These are phyloP conservation scores for Lepidurus apus DNA, from an alignment of 1,140 invertebrate species.

Conservation along the genomic window DNA sequence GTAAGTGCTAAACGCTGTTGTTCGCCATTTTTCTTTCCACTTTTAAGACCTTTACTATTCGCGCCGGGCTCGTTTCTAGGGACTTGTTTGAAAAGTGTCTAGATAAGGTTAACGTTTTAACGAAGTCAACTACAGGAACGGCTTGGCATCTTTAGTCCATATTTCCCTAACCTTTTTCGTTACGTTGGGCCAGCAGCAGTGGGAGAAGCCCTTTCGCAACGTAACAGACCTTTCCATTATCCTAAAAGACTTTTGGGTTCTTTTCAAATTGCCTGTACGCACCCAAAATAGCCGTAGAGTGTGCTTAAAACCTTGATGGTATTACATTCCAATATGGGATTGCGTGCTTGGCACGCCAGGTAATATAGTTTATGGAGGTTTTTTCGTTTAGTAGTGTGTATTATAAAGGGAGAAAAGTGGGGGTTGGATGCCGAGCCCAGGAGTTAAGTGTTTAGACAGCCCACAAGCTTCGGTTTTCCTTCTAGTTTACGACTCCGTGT, in stretches of 20 bases:
- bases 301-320: background rate
- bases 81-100: background rate
- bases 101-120: background rate
- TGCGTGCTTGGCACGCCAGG: slow-evolving; percentile 6
- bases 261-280: background rate
- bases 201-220: background rate
- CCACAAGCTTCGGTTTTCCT: slow-evolving; percentile 14
- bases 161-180: background rate
- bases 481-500: slow-evolving; percentile 14
- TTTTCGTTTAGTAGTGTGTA: background rate
- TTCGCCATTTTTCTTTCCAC: background rate
- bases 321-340: slow-evolving; percentile 20
- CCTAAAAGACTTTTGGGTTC: slow-evolving; percentile 7
- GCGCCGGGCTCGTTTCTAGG: background rate
- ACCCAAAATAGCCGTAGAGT: background rate
- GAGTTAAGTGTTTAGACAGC: slow-evolving; percentile 15
- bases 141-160: background rate
- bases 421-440: slow-evolving; percentile 7
- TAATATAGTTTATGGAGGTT: slow-evolving; percentile 19
- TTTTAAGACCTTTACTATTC: background rate
- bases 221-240: background rate
- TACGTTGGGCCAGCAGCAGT: background rate
- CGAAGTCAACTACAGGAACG: background rate
- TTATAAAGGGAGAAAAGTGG: slow-evolving; percentile 7
- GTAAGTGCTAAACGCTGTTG: slow-evolving; percentile 11